A percentile compares a stretch with the other conserved stretches of the same genome.
These are phyloP conservation scores for Temnothorax curvispinosus DNA, from an alignment of 1,140 invertebrate genomes.

Conservation along the genomic window DNA sequence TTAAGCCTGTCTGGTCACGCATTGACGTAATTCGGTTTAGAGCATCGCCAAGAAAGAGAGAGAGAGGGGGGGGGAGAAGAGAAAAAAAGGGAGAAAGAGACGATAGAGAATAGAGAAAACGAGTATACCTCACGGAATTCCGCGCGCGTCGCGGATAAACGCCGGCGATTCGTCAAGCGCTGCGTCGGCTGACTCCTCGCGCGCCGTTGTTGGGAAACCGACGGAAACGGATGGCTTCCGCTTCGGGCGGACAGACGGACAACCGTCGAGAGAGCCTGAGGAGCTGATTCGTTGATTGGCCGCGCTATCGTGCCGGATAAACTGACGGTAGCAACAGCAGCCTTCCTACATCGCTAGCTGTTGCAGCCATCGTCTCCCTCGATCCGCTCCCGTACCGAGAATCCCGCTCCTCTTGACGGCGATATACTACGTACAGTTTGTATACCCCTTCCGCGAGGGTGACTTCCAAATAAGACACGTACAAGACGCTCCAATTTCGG, in stretches of 20 bases:
- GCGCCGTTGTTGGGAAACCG: constrained; percentile 57
- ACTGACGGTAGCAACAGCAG: constrained; percentile 59
- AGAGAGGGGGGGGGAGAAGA: background rate
- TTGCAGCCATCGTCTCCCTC: constrained; percentile 61
- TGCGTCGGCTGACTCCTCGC: constrained; percentile 47
- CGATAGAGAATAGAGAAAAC: constrained; percentile 16
- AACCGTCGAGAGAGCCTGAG: constrained; percentile 69
- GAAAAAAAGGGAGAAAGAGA: background rate
- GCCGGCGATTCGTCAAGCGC: constrained; percentile 49
- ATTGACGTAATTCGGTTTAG: constrained; percentile 42
- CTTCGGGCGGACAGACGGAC: constrained; percentile 71
- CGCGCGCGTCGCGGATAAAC: constrained; percentile 51
- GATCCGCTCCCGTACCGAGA: background rate
- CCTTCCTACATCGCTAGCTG: constrained; percentile 61
- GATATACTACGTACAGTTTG: constrained; percentile 80
- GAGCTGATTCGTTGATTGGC: constrained; percentile 74
- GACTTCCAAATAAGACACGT: constrained; percentile 82
- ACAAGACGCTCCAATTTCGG: constrained; percentile 84
- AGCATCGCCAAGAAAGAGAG: background rate
- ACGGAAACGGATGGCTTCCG: constrained; percentile 73
- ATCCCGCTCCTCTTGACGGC: constrained; percentile 60
- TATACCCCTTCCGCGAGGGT: constrained; percentile 74
- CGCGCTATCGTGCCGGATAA: constrained; percentile 66
- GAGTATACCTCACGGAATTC: constrained; percentile 24
- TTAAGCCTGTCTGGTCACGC: constrained; percentile 5